Conservation (phyloP, 2,113 vertebrate species). For the Hassar affinis region DNA sequence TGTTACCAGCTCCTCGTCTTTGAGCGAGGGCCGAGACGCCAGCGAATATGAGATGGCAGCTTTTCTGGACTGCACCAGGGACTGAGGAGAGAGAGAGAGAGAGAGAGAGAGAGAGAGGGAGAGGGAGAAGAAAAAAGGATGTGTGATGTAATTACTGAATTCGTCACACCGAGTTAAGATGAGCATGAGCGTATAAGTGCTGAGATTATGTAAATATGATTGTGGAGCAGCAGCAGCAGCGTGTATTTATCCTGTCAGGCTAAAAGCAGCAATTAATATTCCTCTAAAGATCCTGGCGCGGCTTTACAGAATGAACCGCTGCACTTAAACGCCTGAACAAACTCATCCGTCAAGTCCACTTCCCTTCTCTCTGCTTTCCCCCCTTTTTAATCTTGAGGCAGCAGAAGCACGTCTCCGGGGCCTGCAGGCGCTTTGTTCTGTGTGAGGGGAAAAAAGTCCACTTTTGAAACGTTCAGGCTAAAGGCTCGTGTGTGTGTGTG, state of each 20-base stretch:
- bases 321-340: not conserved
- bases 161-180: too few relatives aligned
- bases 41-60: slow-evolving; percentile 88
- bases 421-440: not conserved
- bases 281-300: not conserved
- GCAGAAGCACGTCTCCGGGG: not conserved
- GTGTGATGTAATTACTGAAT: not conserved
- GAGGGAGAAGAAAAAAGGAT: not conserved
- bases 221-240: not conserved
- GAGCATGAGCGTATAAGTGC: not conserved
- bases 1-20: slow-evolving; percentile 95
- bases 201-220: not conserved
- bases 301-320: not conserved
- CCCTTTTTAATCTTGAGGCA: not conserved
- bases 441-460: not conserved
- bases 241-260: not conserved
- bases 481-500: not conserved
- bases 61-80: slow-evolving; percentile 93
- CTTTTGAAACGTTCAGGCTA: not conserved
- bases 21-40: slow-evolving; percentile 88
- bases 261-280: slow-evolving; percentile 6
- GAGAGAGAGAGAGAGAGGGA: slow-evolving; percentile 55
- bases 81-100: slow-evolving; percentile 68
- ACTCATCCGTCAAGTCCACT: not conserved
- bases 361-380: not conserved